Conservation (phyloP, 2,113 vertebrate genomes). For the Neolamprologus sp. region DNA sequence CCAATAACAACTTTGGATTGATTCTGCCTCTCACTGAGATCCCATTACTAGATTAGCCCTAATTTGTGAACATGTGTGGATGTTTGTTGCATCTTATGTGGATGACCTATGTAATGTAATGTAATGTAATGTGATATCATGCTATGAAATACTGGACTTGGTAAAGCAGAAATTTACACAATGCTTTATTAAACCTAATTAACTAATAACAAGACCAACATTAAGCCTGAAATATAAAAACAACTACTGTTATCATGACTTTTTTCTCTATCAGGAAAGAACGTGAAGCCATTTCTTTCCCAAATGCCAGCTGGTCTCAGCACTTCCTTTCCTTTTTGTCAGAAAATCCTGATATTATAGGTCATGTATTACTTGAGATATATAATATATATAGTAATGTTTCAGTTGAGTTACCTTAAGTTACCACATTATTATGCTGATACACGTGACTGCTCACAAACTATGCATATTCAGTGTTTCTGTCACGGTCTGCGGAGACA, state of each 20-base stretch:
- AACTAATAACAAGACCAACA: not conserved
- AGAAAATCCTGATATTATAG: not conserved
- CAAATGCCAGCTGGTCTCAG: rapidly evolving
- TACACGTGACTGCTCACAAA: not conserved
- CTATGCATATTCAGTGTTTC: not conserved
- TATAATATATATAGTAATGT: not conserved
- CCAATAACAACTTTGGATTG: not conserved
- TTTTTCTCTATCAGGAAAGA: not conserved
- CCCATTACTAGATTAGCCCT: not conserved
- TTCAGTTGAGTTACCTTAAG: not conserved
- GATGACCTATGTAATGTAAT: not conserved
- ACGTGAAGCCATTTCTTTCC: not conserved
- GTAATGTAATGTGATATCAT: not conserved
- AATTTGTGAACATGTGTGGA: not conserved
- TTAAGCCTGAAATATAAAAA: not conserved
- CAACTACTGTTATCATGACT: not conserved
- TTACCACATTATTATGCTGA: not conserved
- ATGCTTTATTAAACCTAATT: not conserved
- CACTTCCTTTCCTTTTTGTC: not conserved
- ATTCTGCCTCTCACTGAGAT: not conserved
- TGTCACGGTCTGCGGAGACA: no score
- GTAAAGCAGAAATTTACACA: not conserved
- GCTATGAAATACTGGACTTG: not conserved
- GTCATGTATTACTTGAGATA: not conserved
- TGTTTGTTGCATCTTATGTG: rapidly evolving